A percentile compares a stretch with the other conserved stretches of the same genome.
Conservation (phyloP, 1,140 invertebrate species). For the Drosophila lowei region DNA sequence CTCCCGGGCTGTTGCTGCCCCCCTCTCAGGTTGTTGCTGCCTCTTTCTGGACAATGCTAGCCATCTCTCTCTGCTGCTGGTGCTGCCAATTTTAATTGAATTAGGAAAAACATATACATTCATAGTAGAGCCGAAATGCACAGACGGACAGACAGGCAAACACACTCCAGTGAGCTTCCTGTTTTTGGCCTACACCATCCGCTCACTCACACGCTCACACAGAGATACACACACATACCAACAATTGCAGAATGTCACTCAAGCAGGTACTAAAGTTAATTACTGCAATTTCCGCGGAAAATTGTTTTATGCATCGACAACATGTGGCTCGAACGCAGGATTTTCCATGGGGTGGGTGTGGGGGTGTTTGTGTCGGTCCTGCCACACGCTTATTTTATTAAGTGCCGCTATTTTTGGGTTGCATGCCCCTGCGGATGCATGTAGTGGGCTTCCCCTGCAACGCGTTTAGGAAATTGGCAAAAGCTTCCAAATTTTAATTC, state of each 20-base stretch:
- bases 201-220: neutral
- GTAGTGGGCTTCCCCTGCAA: slow-evolving; percentile 14
- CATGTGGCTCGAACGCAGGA: slow-evolving; percentile 51
- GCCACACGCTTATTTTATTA: slow-evolving; percentile 68
- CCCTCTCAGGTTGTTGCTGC: too few species aligned
- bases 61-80: slow-evolving; percentile 15
- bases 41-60: too few species aligned
- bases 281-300: slow-evolving; percentile 79
- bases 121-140: neutral
- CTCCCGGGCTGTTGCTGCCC: neutral
- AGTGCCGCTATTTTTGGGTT: slow-evolving; percentile 70
- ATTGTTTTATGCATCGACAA: slow-evolving; percentile 79
- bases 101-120: slow-evolving; percentile 62
- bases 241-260: slow-evolving; percentile 66
- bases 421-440: slow-evolving; percentile 43
- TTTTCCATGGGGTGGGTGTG: neutral
- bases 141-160: slow-evolving; percentile 12
- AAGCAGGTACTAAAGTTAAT: slow-evolving; percentile 81
- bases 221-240: slow-evolving; percentile 7
- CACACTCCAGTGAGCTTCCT: slow-evolving; percentile 29
- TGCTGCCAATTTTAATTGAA: slow-evolving; percentile 78
- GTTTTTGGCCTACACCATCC: slow-evolving; percentile 27
- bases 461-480: too few species aligned
- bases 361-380: neutral
- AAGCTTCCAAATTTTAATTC: slow-evolving; percentile 10